Evolutionary conservation across 1,140 invertebrate species (phyloP).

Genomic region (Euura saliciscinereae): DNA sequence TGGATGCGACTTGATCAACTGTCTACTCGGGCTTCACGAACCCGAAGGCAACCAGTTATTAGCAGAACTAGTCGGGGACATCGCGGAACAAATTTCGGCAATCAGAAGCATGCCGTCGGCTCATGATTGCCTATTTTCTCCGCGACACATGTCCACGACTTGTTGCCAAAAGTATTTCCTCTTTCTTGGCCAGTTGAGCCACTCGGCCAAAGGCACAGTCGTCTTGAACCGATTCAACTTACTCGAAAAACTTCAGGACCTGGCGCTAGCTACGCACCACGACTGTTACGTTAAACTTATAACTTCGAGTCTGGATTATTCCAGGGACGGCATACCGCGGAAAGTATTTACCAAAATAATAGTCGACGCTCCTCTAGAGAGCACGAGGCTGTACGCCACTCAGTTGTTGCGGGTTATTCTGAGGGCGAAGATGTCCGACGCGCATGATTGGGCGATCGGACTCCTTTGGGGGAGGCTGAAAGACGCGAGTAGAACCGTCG

Average conservation of each 20-base stretch:
- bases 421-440: conserved; percentile 66
- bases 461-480: conserved; percentile 81
- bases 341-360: conserved; percentile 65
- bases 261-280: conserved; percentile 83
- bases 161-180: conserved; percentile 94
- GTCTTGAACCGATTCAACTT: conserved; percentile 80
- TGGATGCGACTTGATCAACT: conserved; percentile 80
- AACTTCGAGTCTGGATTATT: conserved; percentile 88
- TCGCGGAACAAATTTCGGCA: conserved; percentile 76
- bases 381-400: conserved; percentile 86
- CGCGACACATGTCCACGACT: conserved; percentile 84
- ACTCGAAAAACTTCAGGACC: conserved; percentile 79
- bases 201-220: conserved; percentile 72
- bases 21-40: conserved; percentile 64
- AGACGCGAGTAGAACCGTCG: conserved; percentile 78
- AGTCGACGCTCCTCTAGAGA: conserved; percentile 72
- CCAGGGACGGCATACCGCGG: conserved; percentile 63
- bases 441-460: conserved; percentile 77
- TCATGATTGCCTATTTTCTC: conserved; percentile 88
- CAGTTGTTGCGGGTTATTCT: conserved; percentile 87
- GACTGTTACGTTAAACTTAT: conserved; percentile 93
- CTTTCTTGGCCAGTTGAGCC: conserved; percentile 86
- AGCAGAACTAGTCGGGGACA: conserved; percentile 81
- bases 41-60: conserved; percentile 68
- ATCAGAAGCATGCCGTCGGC: conserved; percentile 76